Conservation (phyloP, 2,888 invertebrate genomes). For the Lottia scabra region DNA sequence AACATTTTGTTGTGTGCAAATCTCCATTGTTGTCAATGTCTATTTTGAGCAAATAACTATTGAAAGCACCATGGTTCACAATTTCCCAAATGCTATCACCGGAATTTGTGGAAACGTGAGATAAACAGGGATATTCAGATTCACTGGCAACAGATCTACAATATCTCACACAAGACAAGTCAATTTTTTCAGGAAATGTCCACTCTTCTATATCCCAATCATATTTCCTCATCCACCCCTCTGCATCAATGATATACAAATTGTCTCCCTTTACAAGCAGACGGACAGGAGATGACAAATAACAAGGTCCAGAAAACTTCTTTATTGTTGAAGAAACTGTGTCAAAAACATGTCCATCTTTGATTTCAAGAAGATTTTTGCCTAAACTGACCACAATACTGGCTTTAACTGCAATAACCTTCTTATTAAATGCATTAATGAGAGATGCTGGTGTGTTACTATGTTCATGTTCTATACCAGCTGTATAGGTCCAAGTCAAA, state of each 20-base stretch:
- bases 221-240: constrained; percentile 17
- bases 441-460: constrained; percentile 17
- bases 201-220: constrained; percentile 14
- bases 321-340: constrained; percentile 10
- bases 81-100: constrained; percentile 19
- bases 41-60: constrained; percentile 4
- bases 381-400: constrained; percentile 16
- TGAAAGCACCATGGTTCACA: not conserved
- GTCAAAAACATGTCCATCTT: constrained; percentile 22
- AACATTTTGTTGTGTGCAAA: constrained; percentile 11
- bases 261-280: constrained; percentile 19
- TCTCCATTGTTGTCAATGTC: not conserved
- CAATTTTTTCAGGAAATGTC: constrained; percentile 13
- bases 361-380: constrained; percentile 13
- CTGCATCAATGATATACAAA: constrained; percentile 21
- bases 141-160: constrained; percentile 19
- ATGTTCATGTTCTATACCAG: constrained; percentile 15
- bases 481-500: constrained; percentile 12
- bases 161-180: constrained; percentile 23
- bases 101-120: constrained; percentile 9
- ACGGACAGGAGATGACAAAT: constrained; percentile 22
- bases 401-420: constrained; percentile 17
- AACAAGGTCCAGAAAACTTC: constrained; percentile 21
- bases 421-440: constrained; percentile 11
- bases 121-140: constrained; percentile 22